Evolutionary conservation across 2,113 vertebrate genomes (phyloP), one percentile per base, ranked within the genome.

Genomic region (Centropus bengalensis): DNA sequence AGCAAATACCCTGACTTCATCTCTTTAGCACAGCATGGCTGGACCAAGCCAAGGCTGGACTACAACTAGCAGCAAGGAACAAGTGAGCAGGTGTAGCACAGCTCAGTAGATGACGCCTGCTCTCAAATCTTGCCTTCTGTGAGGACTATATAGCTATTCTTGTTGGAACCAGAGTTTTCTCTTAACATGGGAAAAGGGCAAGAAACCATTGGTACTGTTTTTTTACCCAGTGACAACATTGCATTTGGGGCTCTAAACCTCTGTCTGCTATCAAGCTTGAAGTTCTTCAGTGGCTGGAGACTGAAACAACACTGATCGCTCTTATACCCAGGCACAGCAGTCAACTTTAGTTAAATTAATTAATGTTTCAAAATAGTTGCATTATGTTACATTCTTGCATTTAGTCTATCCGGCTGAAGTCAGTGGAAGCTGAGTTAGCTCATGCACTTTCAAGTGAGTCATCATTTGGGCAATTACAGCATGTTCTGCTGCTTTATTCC

Each of bases 401-500:
- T 78, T 84, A 84, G 47, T 52, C n/a, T 30, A 19, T 71, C 62
- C 24, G 78, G 36, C 40, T 82, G 52, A 75, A 88, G 69, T 75
- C 83, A 64, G 26, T 84, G 69, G 44, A 64, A 91, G 44, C 54
- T 93, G 69, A 75, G 89, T 79, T 91, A 91, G 55, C 58, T 94
- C 68, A 56, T 51, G 32, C 13, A 32, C 36, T 84, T 64, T 60
- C n/a, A 82, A 86, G 51, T 89, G 68, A 86, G 27, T 86, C 49
- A 66, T 71, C 58, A 62, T 20, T 45, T 77, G 10, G 68, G 22
- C 28, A 42, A 82, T 91, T 95, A 15, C 40, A 38, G 40, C 58
- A 62, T 62, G 55, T 73, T 32, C 45, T 82, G 28, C 75, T 79
- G 44, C 54, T 45, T 20, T 49, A 0, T 49, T 71, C 62, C 78